Percentiles rank a stretch among this genome's conserved stretches.
phyloP scores from a whole-genome alignment of 2,888 invertebrate genomes.

The Stomorhina lunata region DNA sequence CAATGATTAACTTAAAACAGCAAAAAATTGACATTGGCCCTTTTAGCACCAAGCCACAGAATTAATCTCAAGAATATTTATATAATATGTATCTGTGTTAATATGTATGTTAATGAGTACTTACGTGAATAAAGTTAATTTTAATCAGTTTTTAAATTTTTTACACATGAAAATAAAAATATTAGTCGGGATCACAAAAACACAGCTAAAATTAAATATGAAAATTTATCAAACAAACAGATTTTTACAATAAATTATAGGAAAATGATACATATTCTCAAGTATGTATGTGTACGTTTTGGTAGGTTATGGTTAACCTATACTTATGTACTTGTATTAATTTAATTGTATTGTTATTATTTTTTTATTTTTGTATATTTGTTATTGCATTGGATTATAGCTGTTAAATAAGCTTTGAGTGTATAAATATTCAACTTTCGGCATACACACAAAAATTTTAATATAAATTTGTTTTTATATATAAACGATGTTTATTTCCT shows the following conservation, averaged over 20 bases:
- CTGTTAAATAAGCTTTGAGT: constrained; percentile 42
- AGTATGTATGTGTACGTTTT: not conserved
- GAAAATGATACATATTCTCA: not conserved
- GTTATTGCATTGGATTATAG: constrained; percentile 19
- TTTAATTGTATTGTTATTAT: constrained; percentile 2
- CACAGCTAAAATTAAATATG: not conserved
- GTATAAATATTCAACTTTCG: no score
- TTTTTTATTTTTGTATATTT: no score
- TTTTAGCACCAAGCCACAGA: no score
- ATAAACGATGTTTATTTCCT: not conserved
- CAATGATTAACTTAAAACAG: no score
- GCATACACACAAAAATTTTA: no score
- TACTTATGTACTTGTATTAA: not conserved
- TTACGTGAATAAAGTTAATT: constrained; percentile 51
- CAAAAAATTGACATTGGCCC: no score
- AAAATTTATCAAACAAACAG: no score
- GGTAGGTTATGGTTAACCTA: not conserved
- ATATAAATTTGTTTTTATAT: not conserved
- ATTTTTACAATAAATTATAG: no score
- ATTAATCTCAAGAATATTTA: no score
- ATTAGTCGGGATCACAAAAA: constrained; percentile 21
- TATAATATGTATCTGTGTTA: not conserved
- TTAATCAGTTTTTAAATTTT: constrained; percentile 57
- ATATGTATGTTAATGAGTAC: not conserved
- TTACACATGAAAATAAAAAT: constrained; percentile 38